Evolutionary conservation across 2,797 vertebrate species (phyloP), one percentile per base, ranked within the genome.

Genomic region (Valencia hispanica): DNA sequence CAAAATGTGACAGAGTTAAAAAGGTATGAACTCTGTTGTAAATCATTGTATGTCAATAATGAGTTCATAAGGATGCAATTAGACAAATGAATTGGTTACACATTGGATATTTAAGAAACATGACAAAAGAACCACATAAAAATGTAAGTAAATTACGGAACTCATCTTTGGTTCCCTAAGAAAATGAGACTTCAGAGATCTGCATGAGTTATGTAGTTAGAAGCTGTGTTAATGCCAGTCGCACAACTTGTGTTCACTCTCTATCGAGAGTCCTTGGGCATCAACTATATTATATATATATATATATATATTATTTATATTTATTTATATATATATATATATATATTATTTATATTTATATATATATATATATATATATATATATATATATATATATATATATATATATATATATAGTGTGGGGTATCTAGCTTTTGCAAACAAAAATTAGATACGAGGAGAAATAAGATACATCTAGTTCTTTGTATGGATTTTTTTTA

Each of bases 191-290:
- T 43, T 2, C 51, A 41, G 14, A 68, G 43, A 43, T 65, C 47
- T 57, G 63, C 27, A 36, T 77, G 39, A 70, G 34, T 30, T 53
- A 7, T 34, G 39, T 15, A 50, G 45, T 50, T 77, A 48, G 65
- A 55, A 30, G 59, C 27, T 59, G 30, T 32, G 36, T 36, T 39
- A 32, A 70, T n/a, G 4, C 45, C 41, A 39, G 41, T 25, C 51
- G 32, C 39, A 63, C 43, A 39, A 53, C 6, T 34, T 9, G 30
- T 25, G 68, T 63, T n/a, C 45, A 36, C 34, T 5, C 3, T 25
- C 5, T 36, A 45, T 48, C 39, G 39, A 71, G 47, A 68, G 34
- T 68, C 27, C 30, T 27, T 55, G 36, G 17, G 27, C 12, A 15
- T 5, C 14, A 32, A 65, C 61, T 65, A n/a, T n/a, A n/a, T n/a